phyloP scores from a whole-genome alignment of 2,888 invertebrate species.

The Marasmarcha lunaedactyla region DNA sequence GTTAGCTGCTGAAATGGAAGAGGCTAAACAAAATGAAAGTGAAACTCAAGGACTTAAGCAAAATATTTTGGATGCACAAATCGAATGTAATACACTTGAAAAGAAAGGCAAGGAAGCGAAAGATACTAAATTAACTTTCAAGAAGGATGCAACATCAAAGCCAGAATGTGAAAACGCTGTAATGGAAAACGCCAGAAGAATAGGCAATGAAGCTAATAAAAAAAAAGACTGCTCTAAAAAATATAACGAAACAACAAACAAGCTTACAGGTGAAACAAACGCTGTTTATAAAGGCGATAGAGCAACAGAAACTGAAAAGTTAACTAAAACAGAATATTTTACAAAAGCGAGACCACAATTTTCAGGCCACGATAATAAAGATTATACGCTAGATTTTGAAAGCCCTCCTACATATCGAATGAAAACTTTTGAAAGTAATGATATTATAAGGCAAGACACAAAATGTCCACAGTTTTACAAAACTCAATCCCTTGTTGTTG shows the following conservation, averaged over 20 bases:
- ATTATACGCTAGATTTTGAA: constrained; percentile 40
- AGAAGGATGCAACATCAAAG: constrained; percentile 1
- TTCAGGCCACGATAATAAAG: constrained; percentile 32
- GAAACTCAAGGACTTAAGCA: constrained; percentile 6
- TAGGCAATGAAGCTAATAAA: too few relatives aligned
- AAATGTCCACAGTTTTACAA: constrained; percentile 27
- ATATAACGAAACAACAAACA: not conserved
- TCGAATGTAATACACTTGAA: not conserved
- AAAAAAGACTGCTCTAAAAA: too few relatives aligned
- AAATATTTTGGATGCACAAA: not conserved
- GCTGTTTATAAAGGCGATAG: not conserved
- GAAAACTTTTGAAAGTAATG: constrained; percentile 22
- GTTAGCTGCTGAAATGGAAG: constrained; percentile 1
- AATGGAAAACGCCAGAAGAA: too few relatives aligned
- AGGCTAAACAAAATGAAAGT: constrained; percentile 1
- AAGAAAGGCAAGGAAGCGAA: not conserved
- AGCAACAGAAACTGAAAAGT: not conserved
- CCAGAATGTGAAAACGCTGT: too few relatives aligned
- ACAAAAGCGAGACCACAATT: constrained; percentile 27
- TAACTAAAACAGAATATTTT: not conserved
- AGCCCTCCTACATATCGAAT: constrained; percentile 36
- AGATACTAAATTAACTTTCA: too few relatives aligned
- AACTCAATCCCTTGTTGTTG: constrained; percentile 31
- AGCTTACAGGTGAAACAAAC: not conserved
- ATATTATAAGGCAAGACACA: not conserved